These are phyloP conservation scores for Drosophila willistoni DNA, from an alignment of 1,140 invertebrate genomes.

Conservation along the genomic window DNA sequence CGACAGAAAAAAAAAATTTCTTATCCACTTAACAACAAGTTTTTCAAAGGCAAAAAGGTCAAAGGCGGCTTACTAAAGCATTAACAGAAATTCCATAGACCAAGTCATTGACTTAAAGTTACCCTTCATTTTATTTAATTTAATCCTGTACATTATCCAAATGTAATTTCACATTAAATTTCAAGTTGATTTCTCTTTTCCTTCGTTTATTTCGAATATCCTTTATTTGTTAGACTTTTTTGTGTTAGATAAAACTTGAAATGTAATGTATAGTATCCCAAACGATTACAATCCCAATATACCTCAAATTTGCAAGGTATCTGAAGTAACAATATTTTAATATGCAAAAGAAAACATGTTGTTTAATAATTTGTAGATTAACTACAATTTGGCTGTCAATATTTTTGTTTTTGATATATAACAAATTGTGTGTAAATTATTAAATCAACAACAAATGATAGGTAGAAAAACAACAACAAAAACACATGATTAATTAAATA, in stretches of 20 bases:
- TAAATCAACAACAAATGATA: not conserved
- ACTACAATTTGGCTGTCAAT: slow-evolving; percentile 44
- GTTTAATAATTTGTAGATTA: slow-evolving; percentile 20
- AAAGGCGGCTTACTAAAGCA: not conserved
- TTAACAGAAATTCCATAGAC: not conserved
- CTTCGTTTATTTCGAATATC: too few relatives aligned
- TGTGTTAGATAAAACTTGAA: too few relatives aligned
- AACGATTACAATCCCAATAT: not conserved
- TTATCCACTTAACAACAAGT: not conserved
- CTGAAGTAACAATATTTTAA: not conserved
- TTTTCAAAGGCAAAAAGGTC: slow-evolving; percentile 4
- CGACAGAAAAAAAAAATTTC: not conserved
- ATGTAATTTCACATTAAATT: too few relatives aligned
- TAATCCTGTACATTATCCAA: too few relatives aligned
- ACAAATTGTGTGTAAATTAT: slow-evolving; percentile 59
- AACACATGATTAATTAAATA: slow-evolving; percentile 67
- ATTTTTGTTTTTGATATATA: slow-evolving; percentile 42
- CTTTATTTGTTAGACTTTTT: too few relatives aligned
- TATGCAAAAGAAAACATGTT: slow-evolving; percentile 13
- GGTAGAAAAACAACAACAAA: slow-evolving; percentile 17
- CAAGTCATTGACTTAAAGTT: too few relatives aligned
- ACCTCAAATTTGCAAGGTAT: not conserved
- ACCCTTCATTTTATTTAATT: not conserved
- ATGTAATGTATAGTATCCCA: too few relatives aligned
- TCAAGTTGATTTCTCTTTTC: too few relatives aligned